Base-by-base conservation (phyloP, 2,888 invertebrate genomes). In the Electrophaes corylata region DNA sequence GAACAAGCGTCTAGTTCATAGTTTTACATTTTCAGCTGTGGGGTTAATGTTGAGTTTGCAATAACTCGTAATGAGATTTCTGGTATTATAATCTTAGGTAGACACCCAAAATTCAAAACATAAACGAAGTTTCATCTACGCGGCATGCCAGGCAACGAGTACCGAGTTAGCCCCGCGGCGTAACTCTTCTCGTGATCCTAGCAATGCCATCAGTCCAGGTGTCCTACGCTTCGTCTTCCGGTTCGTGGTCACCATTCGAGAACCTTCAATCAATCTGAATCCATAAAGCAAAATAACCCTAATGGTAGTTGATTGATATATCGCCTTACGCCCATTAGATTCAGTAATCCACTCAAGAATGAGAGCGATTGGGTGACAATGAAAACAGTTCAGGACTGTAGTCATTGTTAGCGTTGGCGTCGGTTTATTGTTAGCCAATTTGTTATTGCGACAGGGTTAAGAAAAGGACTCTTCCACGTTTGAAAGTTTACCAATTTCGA, bases 341-440 rank as follows among this genome's bases (percentile, higher is more conserved):
- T 35, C 10, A 51, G 43, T 18, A 18, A 37, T 43, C 37, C 47
- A 40, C 39, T 57, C 46, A 19, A 26, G 19, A 18, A 4, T 41
- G 14, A 12, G n/a, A 49, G 19, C 18, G 1, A 23, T 31, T 23
- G 47, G 35, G 29, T 35, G 47, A 51, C 51, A 47, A 52, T 51
- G 46, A 48, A 20, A 52, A 18, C 31, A 35, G 29, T 39, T 52
- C 37, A 46, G 47, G 16, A 18, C 18, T 23, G 47, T 2, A 41
- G 12, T 43, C 50, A 44, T 47, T 35, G 41, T 33, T 35, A 41
- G 16, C 19, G 33, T 12, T 8, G 12, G 16, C 31, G 19, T 16
- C 14, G 19, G 19, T 20, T 44, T 37, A 50, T 56, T 50, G 44
- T 45, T 8, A 39, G 33, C 31, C 14, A 45, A 47, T 45, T 47